phyloP scores from a whole-genome alignment of 2,113 vertebrate genomes.

The Petromus typicus region DNA sequence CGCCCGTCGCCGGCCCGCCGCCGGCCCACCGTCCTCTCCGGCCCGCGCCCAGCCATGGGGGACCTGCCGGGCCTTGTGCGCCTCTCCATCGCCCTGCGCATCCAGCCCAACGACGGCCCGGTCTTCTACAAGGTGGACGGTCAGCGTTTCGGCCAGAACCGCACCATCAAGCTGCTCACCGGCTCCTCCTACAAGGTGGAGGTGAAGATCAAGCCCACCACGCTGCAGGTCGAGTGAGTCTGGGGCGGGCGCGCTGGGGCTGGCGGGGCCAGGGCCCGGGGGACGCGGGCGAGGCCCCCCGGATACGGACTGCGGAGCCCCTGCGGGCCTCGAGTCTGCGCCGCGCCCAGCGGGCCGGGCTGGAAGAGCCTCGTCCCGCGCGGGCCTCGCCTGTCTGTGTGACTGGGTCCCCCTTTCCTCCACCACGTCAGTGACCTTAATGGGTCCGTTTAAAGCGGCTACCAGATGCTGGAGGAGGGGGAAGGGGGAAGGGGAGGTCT shows the following conservation, averaged over 20 bases:
- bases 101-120: slow-evolving; percentile 95
- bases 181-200: slow-evolving; percentile 97
- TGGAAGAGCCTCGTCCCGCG: background rate
- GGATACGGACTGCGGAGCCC: background rate
- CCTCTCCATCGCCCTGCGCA: slow-evolving; percentile 94
- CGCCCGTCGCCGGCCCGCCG: background rate
- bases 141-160: slow-evolving; percentile 95
- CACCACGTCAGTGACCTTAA: background rate
- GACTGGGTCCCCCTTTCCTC: background rate
- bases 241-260: slow-evolving; percentile 56
- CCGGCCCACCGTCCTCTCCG: slow-evolving; percentile 4
- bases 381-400: background rate
- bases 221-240: slow-evolving; percentile 94
- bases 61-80: slow-evolving; percentile 93
- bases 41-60: slow-evolving; percentile 87
- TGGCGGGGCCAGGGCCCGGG: background rate
- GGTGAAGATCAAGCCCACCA: slow-evolving; percentile 94
- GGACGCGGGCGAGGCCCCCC: background rate
- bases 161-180: slow-evolving; percentile 97
- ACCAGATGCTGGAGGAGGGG: background rate
- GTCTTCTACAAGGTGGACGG: slow-evolving; percentile 98
- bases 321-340: background rate
- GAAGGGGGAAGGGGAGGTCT: background rate
- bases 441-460: background rate
- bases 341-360: background rate